Evolutionary conservation across 1,140 invertebrate genomes (phyloP).

Genomic region (Neoseiulus cucumeris): DNA sequence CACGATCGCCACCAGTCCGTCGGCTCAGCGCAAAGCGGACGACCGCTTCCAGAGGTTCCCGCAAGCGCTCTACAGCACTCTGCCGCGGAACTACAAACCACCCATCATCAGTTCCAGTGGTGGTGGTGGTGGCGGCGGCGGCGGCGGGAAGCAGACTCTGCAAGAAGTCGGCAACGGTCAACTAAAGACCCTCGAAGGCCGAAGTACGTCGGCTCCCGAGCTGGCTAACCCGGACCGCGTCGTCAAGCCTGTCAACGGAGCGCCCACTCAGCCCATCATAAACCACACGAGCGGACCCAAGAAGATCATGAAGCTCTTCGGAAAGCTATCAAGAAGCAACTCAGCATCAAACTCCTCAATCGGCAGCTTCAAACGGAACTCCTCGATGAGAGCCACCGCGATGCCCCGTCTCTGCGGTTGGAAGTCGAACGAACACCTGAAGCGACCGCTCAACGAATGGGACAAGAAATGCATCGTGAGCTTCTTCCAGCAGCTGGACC

Average conservation of each 20-base stretch:
- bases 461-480: slow-evolving; percentile 9
- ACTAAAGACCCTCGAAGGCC: background rate
- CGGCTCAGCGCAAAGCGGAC: background rate
- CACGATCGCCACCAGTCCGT: slow-evolving; percentile 9
- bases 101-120: background rate
- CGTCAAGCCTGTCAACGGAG: background rate
- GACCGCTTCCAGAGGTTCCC: slow-evolving; percentile 5
- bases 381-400: background rate
- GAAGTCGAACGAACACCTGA: slow-evolving; percentile 2
- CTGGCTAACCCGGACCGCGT: background rate
- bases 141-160: background rate
- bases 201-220: slow-evolving; percentile 5
- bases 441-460: slow-evolving; percentile 11
- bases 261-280: background rate
- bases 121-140: background rate
- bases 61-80: background rate
- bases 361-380: slow-evolving; percentile 4
- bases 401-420: slow-evolving; percentile 4
- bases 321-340: slow-evolving; percentile 9
- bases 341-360: background rate
- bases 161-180: background rate
- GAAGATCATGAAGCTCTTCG: background rate
- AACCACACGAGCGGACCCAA: background rate
- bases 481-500: slow-evolving; percentile 1
- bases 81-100: slow-evolving; percentile 2